A percentile compares a stretch with the other conserved stretches of the same genome.
Conservation (phyloP, 1,140 invertebrate genomes). For the Halictus rubicundus region DNA sequence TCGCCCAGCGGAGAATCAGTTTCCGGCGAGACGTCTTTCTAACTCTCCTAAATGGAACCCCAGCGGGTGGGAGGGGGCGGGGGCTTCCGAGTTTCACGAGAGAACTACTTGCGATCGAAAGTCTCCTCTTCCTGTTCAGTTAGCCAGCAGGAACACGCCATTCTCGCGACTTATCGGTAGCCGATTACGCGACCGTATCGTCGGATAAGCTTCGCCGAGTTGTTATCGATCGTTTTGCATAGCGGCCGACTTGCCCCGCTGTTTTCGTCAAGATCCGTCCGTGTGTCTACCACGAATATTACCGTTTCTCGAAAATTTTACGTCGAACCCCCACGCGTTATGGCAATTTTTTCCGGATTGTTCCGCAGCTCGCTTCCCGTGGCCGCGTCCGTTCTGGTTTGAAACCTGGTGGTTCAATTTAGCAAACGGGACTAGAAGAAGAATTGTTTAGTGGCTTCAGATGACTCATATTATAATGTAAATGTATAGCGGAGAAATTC, state of each 20-base stretch:
- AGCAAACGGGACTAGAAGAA: too few species aligned
- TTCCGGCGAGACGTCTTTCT: slow-evolving; percentile 32
- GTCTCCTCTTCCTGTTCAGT: neutral
- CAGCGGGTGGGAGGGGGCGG: too few species aligned
- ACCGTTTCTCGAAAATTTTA: neutral
- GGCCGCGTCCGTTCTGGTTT: too few species aligned
- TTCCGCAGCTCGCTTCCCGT: too few species aligned
- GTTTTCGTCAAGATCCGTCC: neutral
- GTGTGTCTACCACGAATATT: neutral
- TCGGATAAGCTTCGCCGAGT: neutral
- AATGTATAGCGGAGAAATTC: too few species aligned
- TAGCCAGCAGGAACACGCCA: neutral
- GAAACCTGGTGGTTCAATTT: too few species aligned
- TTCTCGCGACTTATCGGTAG: slow-evolving; percentile 13
- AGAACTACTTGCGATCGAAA: neutral
- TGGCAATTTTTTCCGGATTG: too few species aligned
- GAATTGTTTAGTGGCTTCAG: too few species aligned
- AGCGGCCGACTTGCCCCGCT: neutral
- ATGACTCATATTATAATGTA: too few species aligned
- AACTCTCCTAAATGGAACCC: slow-evolving; percentile 28
- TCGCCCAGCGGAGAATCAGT: slow-evolving; percentile 36
- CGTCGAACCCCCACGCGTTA: neutral
- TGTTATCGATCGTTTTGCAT: slow-evolving; percentile 13
- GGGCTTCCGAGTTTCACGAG: slow-evolving; percentile 33
- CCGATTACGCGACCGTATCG: slow-evolving; percentile 7